phyloP scores from a whole-genome alignment of 2,113 vertebrate species.

The Zapus hudsonius region DNA sequence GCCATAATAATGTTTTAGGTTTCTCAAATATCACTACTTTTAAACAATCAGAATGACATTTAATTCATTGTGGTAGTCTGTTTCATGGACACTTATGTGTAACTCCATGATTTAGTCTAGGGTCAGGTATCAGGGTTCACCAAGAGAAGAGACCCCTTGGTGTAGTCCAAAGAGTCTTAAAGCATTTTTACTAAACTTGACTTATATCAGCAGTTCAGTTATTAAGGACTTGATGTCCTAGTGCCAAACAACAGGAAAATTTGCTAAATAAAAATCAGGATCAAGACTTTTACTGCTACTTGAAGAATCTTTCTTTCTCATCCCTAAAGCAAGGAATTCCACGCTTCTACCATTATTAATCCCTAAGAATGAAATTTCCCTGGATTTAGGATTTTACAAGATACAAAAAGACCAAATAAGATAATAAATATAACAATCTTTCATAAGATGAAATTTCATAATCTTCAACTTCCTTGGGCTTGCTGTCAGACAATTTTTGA shows the following conservation, averaged over 20 bases:
- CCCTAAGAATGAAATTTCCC: neutral
- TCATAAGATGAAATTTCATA: no score
- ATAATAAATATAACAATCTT: no score
- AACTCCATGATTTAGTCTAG: constrained; percentile 40
- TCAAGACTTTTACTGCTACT: neutral
- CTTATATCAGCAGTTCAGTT: neutral
- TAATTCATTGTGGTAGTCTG: constrained; percentile 41
- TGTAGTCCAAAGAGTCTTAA: neutral
- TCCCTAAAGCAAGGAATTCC: neutral
- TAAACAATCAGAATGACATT: constrained; percentile 37
- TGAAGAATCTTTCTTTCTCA: neutral
- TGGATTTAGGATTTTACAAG: neutral
- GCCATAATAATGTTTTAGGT: constrained; percentile 28
- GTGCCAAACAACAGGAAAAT: neutral
- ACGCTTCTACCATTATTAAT: neutral
- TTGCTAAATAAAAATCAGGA: neutral
- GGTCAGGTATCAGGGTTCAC: neutral
- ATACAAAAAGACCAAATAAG: neutral
- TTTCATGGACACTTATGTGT: neutral
- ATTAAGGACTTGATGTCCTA: neutral
- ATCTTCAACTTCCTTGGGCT: no score
- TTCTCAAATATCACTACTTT: constrained; percentile 50
- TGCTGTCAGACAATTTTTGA: neutral
- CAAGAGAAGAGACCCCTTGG: neutral
- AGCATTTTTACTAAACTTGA: neutral